Evolutionary conservation across 2,797 vertebrate species (phyloP).

Genomic region (Gallinago stenura): DNA sequence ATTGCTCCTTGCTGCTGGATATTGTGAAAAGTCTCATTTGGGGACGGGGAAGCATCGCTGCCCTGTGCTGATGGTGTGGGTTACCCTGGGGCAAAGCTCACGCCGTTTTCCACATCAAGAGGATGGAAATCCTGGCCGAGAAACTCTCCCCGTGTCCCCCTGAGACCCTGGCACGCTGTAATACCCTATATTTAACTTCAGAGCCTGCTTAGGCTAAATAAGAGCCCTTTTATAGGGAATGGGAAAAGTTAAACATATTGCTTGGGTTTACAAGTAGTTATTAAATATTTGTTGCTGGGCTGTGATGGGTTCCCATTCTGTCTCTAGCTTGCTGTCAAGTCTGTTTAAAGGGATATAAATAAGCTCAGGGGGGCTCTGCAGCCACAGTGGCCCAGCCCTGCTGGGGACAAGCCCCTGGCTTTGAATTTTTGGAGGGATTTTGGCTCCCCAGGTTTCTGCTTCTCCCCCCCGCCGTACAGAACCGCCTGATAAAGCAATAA

Average conservation of each 20-base stretch:
- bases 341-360: slow-evolving; percentile 2
- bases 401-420: not conserved
- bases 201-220: not conserved
- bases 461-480: not conserved
- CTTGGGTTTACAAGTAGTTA: slow-evolving; percentile 8
- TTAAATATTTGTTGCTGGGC: slow-evolving; percentile 40
- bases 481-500: slow-evolving; percentile 41
- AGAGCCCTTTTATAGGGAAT: not conserved
- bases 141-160: not conserved
- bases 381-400: not conserved
- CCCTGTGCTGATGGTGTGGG: accelerated
- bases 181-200: not conserved
- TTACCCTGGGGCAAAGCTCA: not conserved
- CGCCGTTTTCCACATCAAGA: accelerated
- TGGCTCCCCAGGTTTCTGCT: not conserved
- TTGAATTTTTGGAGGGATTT: slow-evolving; percentile 1
- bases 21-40: not conserved
- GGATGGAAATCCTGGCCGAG: not conserved
- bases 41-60: accelerated
- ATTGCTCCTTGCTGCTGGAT: not conserved
- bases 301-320: not conserved
- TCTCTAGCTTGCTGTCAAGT: not conserved
- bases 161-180: accelerated
- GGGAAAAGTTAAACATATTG: slow-evolving; percentile 11
- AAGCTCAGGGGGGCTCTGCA: not conserved